Evolutionary conservation across 2,797 vertebrate genomes (phyloP).

Genomic region (Lindbergichthys nudifrons): DNA sequence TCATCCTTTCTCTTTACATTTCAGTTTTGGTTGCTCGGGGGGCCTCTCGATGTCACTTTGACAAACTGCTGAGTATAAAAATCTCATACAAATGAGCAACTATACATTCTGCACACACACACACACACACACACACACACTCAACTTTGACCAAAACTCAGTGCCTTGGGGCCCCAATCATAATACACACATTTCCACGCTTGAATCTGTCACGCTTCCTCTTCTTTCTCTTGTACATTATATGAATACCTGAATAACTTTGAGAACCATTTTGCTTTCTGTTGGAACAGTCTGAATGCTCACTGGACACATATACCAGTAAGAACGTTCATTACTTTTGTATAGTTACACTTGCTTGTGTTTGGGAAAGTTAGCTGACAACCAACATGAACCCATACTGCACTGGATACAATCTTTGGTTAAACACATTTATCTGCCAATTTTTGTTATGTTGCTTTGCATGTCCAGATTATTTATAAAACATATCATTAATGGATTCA

Average conservation of each 20-base stretch:
- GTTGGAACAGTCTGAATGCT: background rate
- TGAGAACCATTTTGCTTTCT: background rate
- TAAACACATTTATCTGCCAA: too few species aligned
- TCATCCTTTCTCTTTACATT: too few species aligned
- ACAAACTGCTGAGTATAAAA: slow-evolving; percentile 44
- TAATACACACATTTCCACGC: slow-evolving; percentile 31
- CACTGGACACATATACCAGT: background rate
- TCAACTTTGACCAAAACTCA: background rate
- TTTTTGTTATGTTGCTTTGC: too few species aligned
- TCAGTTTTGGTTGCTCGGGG: background rate
- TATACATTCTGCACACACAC: slow-evolving; percentile 17
- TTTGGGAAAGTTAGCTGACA: too few species aligned
- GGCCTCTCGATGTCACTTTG: slow-evolving; percentile 22
- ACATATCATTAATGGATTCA: too few species aligned
- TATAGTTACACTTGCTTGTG: too few species aligned
- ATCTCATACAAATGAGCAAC: slow-evolving; percentile 46
- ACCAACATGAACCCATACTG: too few species aligned
- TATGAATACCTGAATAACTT: slow-evolving; percentile 12
- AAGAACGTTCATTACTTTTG: too few species aligned
- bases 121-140: slow-evolving; percentile 2
- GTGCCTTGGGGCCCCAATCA: slow-evolving; percentile 3
- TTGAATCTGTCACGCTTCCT: slow-evolving; percentile 32
- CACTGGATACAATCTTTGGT: too few species aligned
- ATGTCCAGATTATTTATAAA: too few species aligned
- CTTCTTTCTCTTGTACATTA: slow-evolving; percentile 17